These are phyloP conservation scores for Acronicta aceris DNA, from an alignment of 2,888 invertebrate genomes.

Conservation along the genomic window DNA sequence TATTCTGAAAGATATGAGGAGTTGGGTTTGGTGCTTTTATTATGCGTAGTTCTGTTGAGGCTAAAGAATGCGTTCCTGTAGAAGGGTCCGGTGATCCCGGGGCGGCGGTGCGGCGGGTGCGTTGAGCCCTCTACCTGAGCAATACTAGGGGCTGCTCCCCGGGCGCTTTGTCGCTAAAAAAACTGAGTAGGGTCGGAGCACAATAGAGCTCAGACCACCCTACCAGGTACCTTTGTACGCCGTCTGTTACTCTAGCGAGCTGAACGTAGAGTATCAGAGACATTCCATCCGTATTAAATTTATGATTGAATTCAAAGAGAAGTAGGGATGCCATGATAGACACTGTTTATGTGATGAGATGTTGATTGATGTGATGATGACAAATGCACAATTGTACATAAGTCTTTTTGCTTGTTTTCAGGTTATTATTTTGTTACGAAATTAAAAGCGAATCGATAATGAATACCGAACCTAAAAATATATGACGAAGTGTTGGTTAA, in stretches of 20 bases:
- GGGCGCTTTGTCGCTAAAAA: conserved; percentile 82
- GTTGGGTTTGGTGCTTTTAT: conserved; percentile 34
- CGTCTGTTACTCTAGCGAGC: conserved; percentile 58
- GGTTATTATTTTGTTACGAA: background rate
- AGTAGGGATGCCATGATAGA: background rate
- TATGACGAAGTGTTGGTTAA: too few species aligned
- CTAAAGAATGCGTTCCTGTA: conserved; percentile 68
- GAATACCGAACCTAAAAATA: too few species aligned
- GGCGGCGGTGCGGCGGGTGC: conserved; percentile 59
- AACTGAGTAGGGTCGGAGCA: conserved; percentile 84
- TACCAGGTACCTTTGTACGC: conserved; percentile 63
- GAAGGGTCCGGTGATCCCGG: conserved; percentile 69
- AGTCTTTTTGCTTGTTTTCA: background rate
- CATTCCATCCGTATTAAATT: conserved; percentile 38
- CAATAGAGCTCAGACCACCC: conserved; percentile 73
- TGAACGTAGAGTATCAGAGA: conserved; percentile 22
- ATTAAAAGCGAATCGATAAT: too few species aligned
- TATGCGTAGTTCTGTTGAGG: conserved; percentile 49
- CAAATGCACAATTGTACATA: too few species aligned
- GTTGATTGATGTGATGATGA: background rate
- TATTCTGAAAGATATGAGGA: conserved; percentile 20
- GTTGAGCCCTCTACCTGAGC: conserved; percentile 81
- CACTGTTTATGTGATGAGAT: background rate
- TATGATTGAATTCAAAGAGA: conserved; percentile 6
- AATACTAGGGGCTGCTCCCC: conserved; percentile 76